Evolutionary conservation across 2,797 vertebrate species (phyloP), one percentile per base, ranked within the genome.

Genomic region (Poliocrania exsul): DNA sequence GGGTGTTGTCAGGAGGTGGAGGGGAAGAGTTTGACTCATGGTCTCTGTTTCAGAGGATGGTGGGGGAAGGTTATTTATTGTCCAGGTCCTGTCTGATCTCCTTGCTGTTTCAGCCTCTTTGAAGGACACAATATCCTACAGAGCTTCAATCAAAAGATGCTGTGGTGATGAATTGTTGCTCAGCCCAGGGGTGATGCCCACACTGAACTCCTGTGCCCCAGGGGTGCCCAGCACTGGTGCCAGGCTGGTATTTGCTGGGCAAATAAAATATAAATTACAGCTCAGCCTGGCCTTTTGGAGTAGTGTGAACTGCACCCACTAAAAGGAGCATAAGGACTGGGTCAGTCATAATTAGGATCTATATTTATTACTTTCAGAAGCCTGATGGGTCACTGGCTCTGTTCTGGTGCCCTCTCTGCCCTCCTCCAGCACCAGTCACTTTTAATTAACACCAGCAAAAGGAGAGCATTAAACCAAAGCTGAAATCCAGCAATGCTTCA

Each of bases 101-200:
- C 6, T 66, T 35, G 51, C 28, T 58, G 24, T 29, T 92, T 56
- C 31, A 40, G 60, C 31, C 47, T 54, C 88, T 83, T 40, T 71
- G 77, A 58, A 73, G 29, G 40, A 21, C 16, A 12, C 21, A 9
- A 0, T 10, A 20, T 24, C 46, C 29, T 44, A 15, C 3, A 26
- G 60, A 88, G 51, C 49, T 71, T 50, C 23, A 28, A 5, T 40
- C 53, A 16, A 23, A 71, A 40, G 46, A 5, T 24, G 44, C 28
- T 38, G 38, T 1, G 3, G 8, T 38, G 60, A 21, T 1, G 2
- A 67, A 16, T 10, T 0, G 1, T 16, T 40, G 3, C 17, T 31
- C 53, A 65, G 79, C 31, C 23, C 62, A 1, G 1, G 33, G 47
- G 67, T 53, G 42, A 44, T 38, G 75, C 10, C 57, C 66, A 38